phyloP scores from a whole-genome alignment of 2,797 vertebrate species.

The Strix occidentalis region DNA sequence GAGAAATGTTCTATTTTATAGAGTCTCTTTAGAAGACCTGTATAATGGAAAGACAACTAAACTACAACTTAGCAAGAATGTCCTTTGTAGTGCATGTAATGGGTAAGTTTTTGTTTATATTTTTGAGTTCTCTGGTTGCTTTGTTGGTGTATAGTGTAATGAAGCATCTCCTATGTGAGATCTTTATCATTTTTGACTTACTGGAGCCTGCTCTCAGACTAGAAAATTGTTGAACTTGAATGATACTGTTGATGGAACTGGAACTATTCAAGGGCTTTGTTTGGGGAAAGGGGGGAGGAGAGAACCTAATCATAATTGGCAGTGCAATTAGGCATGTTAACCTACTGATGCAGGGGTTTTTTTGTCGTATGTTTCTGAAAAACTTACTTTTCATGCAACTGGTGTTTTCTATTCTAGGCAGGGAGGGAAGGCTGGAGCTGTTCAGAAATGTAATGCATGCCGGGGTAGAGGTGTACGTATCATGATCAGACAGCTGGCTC shows the following conservation, averaged over 20 bases:
- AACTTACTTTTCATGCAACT: neutral
- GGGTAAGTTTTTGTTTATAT: slow-evolving; percentile 84
- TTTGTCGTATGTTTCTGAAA: neutral
- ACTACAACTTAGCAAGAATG: slow-evolving; percentile 99
- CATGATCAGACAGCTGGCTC: slow-evolving; percentile 98
- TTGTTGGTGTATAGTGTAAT: neutral
- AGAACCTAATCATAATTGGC: neutral
- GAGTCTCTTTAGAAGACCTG: slow-evolving; percentile 96
- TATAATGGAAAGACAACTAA: slow-evolving; percentile 99
- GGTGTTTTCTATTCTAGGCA: slow-evolving; percentile 80
- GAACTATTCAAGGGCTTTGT: neutral
- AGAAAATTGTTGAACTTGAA: neutral
- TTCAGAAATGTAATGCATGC: slow-evolving; percentile 94
- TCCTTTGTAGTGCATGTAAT: slow-evolving; percentile 94
- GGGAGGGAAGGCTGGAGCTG: slow-evolving; percentile 96
- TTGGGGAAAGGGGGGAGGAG: neutral
- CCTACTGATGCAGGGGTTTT: neutral
- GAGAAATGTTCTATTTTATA: slow-evolving; percentile 64
- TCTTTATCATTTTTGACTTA: neutral
- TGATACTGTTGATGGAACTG: neutral
- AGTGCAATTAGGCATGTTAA: neutral
- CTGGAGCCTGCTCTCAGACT: neutral
- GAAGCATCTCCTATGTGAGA: neutral
- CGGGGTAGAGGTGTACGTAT: slow-evolving; percentile 94
- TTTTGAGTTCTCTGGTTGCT: neutral